Conservation (phyloP, 2,113 vertebrate genomes). For the Macrotis lagotis region DNA sequence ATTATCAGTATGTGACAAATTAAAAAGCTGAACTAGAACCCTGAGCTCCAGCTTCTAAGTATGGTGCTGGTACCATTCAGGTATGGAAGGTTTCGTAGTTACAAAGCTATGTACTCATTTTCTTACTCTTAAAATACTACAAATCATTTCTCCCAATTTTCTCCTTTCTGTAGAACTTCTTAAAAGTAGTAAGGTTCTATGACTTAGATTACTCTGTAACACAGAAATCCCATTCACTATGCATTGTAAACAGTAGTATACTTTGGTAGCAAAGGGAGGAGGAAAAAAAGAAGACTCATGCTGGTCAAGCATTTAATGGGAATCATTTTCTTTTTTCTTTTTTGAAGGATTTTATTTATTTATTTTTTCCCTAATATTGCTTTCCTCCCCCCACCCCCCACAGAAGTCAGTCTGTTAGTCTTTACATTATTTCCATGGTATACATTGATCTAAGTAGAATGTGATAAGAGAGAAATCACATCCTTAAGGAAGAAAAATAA, state of each 20-base stretch:
- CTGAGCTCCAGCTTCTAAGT: not conserved
- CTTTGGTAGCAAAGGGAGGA: not conserved
- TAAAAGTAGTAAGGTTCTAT: not conserved
- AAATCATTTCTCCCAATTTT: not conserved
- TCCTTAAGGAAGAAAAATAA: no score
- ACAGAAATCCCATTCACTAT: not conserved
- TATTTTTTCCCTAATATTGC: no score
- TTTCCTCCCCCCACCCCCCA: no score
- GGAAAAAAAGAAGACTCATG: no score
- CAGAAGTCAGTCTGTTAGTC: no score
- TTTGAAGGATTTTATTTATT: no score
- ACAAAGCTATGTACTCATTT: not conserved
- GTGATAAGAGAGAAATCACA: no score
- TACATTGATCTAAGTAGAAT: no score
- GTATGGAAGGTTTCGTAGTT: not conserved
- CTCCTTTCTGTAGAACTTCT: not conserved
- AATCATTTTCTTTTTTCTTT: not conserved
- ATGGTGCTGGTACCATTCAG: not conserved
- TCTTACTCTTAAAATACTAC: not conserved
- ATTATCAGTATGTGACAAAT: not conserved
- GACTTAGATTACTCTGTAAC: not conserved
- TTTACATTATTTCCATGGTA: no score
- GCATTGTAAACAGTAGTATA: not conserved
- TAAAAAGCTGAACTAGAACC: not conserved
- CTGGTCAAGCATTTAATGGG: not conserved